Evolutionary conservation across 2,797 vertebrate species (phyloP).

Genomic region (Manis javanica): DNA sequence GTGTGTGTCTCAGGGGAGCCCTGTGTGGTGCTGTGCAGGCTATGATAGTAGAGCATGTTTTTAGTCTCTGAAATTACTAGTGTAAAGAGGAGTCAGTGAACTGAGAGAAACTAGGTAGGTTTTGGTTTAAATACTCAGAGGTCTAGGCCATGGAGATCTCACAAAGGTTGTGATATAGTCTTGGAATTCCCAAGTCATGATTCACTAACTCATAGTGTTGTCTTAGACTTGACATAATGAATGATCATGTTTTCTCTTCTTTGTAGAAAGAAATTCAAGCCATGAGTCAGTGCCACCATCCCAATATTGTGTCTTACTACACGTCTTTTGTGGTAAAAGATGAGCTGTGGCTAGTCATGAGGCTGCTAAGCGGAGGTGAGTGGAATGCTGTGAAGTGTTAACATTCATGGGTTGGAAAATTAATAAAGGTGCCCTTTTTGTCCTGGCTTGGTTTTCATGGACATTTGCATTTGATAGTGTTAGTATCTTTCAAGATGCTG

Average conservation of each 20-base stretch:
- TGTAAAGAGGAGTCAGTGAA: background rate
- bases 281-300: constrained; percentile 99
- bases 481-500: background rate
- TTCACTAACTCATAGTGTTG: background rate
- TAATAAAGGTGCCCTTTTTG: background rate
- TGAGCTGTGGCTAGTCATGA: constrained; percentile 99
- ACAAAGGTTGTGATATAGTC: background rate
- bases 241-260: constrained; percentile 60
- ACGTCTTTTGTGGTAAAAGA: constrained; percentile 99
- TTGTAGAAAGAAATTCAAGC: constrained; percentile 99
- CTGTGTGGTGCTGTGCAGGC: background rate
- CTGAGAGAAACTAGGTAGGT: background rate
- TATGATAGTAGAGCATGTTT: background rate
- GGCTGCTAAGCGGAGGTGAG: constrained; percentile 98
- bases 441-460: constrained; percentile 6
- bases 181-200: background rate
- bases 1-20: background rate
- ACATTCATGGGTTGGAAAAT: background rate
- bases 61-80: background rate
- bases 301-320: constrained; percentile 99
- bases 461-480: background rate
- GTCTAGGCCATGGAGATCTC: background rate
- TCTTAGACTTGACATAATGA: background rate
- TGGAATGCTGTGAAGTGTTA: background rate
- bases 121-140: background rate